Base-by-base conservation (phyloP, 1,140 invertebrate genomes). In the Chionoecetes opilio region DNA sequence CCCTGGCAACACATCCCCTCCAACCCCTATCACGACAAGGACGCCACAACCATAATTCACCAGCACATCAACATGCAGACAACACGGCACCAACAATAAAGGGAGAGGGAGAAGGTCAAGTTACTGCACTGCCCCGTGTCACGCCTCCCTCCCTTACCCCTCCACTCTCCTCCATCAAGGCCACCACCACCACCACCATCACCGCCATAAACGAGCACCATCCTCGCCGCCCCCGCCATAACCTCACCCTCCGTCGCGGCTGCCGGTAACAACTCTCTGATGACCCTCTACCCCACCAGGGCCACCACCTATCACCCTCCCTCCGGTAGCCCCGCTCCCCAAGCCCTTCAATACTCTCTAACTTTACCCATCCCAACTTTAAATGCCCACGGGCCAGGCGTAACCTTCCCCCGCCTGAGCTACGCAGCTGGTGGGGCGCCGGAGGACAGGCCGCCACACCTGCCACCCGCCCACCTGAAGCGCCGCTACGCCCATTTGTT, bases 51-150 rank as follows among this genome's bases (percentile, higher is more conserved):
- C 63, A 75, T 26, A 5, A 46, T 26, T 75, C 9, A 21, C 11
- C 21, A 75, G 63, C 21, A n/a, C 63, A 26, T 75, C 63, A 75
- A 75, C 63, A 75, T 5, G 63, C 63, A 75, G 63, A 75, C 63
- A 75, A 75, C 63, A 75, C 63, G n/a, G 21, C 5, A n/a, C 1
- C 63, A 11, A 75, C n/a, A 5, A 75, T n/a, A 6, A n/a, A 75
- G 63, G 53, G 63, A 75, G 63, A 0, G 63, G 8, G 31, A 11
- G 37, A 32, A 35, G 85, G 29, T 34, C 29, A 29, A 38, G 85
- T 86, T 38, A 86, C 85, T 86, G 85, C 85, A 6, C 32, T 86
- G 37, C 31, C 63, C n/a, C 63, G 63, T 75, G 63, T 75, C 63
- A 75, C 63, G 63, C 63, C 26, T 26, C 63, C 63, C 63, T n/a